These are phyloP conservation scores for Globia sparganii DNA, from an alignment of 2,888 invertebrate genomes.

Conservation along the genomic window DNA sequence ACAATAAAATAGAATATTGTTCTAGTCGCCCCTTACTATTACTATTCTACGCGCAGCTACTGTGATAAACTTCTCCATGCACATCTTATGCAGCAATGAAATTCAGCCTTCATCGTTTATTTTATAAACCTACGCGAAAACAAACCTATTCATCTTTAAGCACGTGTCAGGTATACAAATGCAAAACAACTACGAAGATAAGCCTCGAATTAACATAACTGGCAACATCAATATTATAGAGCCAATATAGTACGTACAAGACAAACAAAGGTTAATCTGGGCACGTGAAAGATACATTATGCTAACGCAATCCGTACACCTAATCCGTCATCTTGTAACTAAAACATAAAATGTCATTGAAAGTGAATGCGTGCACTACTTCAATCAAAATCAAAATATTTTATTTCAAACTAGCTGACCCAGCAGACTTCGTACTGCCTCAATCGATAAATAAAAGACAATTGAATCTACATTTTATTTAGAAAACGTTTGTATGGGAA, in stretches of 20 bases:
- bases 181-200: slow-evolving; percentile 12
- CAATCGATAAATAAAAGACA: no score
- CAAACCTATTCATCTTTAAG: slow-evolving; percentile 13
- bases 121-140: not conserved
- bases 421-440: no score
- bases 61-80: not conserved
- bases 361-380: not conserved
- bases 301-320: slow-evolving; percentile 12
- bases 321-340: no score
- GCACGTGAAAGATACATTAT: slow-evolving; percentile 60
- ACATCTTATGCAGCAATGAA: not conserved
- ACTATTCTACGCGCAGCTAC: no score
- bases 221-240: slow-evolving; percentile 59
- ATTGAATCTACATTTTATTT: no score
- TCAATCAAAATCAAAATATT: no score
- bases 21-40: no score
- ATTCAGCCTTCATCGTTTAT: not conserved
- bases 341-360: not conserved
- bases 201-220: slow-evolving; percentile 54
- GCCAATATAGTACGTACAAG: slow-evolving; percentile 51
- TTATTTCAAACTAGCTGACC: no score
- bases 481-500: no score
- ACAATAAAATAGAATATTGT: no score
- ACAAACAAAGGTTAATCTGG: slow-evolving; percentile 58
- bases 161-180: slow-evolving; percentile 16